Conservation (phyloP, 2,113 vertebrate species). For the Indicator indicator region DNA sequence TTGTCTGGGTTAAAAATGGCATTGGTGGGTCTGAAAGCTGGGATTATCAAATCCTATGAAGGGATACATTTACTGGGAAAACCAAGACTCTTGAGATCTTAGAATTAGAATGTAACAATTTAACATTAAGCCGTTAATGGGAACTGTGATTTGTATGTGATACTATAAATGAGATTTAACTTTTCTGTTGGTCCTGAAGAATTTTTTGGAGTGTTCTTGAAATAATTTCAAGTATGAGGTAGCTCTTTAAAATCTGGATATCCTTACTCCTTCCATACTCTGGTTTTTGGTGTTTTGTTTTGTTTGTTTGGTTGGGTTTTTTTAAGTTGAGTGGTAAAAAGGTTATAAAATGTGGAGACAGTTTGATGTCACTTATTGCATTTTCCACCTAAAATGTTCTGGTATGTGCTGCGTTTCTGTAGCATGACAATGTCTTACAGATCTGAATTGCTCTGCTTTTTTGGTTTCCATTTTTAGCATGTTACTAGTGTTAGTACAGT, state of each 20-base stretch:
- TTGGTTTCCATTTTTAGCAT: neutral
- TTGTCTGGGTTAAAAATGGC: conserved; percentile 29
- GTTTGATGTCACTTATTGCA: neutral
- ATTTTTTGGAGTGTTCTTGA: neutral
- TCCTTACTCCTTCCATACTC: neutral
- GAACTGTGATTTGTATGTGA: neutral
- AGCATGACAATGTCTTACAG: neutral
- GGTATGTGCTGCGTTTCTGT: neutral
- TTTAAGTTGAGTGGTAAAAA: neutral
- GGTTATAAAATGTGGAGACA: neutral
- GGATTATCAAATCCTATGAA: neutral
- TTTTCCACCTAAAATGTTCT: neutral
- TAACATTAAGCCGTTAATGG: neutral
- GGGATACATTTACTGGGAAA: neutral
- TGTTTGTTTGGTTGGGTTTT: neutral
- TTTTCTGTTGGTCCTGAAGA: neutral
- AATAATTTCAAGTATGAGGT: neutral
- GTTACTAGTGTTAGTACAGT: neutral
- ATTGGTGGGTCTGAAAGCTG: neutral
- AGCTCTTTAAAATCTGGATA: neutral
- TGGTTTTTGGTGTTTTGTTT: neutral
- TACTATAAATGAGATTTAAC: neutral
- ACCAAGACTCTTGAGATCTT: neutral
- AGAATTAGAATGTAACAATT: neutral
- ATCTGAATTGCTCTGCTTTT: neutral